phyloP scores from a whole-genome alignment of 2,113 vertebrate species.

The Heterotilapia buettikoferi region DNA sequence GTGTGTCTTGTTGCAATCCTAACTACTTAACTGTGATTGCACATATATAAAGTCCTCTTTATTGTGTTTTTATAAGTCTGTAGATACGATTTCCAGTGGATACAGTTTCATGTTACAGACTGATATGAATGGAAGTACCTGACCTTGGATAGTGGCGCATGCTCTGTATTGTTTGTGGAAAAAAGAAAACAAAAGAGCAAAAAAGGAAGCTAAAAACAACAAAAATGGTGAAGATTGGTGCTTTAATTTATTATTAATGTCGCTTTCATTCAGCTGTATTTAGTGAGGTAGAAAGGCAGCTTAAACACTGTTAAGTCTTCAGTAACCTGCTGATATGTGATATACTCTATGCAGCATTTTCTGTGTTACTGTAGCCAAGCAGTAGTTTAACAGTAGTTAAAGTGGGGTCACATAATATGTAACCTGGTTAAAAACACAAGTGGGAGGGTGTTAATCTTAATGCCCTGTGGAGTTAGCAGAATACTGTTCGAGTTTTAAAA shows the following conservation, averaged over 20 bases:
- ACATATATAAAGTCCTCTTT: not conserved
- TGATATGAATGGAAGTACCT: constrained; percentile 36
- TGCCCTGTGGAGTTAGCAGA: not conserved
- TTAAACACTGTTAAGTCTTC: not conserved
- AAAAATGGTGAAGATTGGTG: not conserved
- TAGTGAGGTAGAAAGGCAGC: not conserved
- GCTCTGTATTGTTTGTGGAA: not conserved
- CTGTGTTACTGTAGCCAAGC: not conserved
- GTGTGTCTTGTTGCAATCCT: not conserved
- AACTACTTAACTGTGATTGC: not conserved
- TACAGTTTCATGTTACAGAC: constrained; percentile 2
- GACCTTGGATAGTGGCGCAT: constrained; percentile 53
- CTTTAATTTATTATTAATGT: not conserved
- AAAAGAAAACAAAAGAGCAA: not conserved
- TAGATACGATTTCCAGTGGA: not conserved
- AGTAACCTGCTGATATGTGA: not conserved
- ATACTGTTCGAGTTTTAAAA: not conserved
- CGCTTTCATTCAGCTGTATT: not conserved
- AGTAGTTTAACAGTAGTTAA: not conserved
- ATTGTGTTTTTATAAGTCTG: rapidly evolving
- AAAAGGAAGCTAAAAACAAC: not conserved
- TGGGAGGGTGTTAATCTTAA: not conserved
- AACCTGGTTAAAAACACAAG: not conserved
- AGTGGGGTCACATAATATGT: not conserved
- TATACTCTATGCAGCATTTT: constrained; percentile 11